Evolutionary conservation across 2,888 invertebrate species (phyloP).

Genomic region (Volucella bombylans): DNA sequence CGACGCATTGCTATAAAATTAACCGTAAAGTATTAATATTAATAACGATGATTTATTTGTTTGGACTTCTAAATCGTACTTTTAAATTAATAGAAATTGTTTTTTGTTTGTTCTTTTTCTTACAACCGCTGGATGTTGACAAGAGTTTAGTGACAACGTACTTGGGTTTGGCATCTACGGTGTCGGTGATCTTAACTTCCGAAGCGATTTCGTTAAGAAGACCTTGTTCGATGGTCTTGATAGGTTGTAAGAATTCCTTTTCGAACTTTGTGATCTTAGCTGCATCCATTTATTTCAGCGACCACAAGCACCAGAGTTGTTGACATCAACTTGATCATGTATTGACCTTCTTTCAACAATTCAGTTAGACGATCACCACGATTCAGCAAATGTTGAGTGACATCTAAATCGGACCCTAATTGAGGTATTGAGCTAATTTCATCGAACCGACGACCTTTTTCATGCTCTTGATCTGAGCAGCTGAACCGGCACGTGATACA

Average conservation of each 20-base stretch:
- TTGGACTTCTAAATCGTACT: too few species aligned
- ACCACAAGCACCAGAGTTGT: conserved; percentile 86
- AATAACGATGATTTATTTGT: too few species aligned
- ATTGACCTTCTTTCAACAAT: conserved; percentile 99
- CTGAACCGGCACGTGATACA: conserved; percentile 99
- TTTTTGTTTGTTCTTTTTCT: too few species aligned
- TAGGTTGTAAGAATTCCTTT: conserved; percentile 91
- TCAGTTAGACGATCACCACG: too few species aligned
- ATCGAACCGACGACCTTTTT: conserved; percentile 99
- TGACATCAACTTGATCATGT: too few species aligned
- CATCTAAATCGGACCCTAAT: conserved; percentile 94
- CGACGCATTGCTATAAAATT: conserved; percentile 69
- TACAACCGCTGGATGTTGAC: too few species aligned
- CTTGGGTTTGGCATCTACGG: conserved; percentile 95
- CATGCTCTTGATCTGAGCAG: conserved; percentile 99
- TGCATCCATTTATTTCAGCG: conserved; percentile 98
- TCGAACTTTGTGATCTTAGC: conserved; percentile 98
- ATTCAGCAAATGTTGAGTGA: too few species aligned
- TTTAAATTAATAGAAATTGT: too few species aligned
- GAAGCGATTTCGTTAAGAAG: conserved; percentile 94
- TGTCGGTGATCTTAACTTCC: conserved; percentile 95
- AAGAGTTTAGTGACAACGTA: conserved; percentile 96
- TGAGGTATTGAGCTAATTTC: conserved; percentile 99
- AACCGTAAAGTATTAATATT: conserved; percentile 84
- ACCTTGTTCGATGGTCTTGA: conserved; percentile 90